These are phyloP conservation scores for Conus canariensis DNA, from an alignment of 2,888 invertebrate genomes.

Conservation along the genomic window DNA sequence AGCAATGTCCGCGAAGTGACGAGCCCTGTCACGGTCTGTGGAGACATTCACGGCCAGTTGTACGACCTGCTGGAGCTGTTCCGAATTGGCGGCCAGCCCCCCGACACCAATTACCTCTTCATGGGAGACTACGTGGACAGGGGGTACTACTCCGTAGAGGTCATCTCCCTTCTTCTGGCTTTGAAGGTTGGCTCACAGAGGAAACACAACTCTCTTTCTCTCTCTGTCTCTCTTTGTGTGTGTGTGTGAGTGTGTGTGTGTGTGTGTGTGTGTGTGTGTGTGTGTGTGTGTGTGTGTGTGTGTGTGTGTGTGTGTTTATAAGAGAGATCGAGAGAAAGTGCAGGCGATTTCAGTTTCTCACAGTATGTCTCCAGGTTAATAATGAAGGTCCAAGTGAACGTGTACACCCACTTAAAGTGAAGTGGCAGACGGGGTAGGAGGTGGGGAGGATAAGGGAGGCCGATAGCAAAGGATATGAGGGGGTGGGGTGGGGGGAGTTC, in stretches of 20 bases:
- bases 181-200: constrained; percentile 87
- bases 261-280: constrained; percentile 14
- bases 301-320: not conserved
- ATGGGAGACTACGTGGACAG: constrained; percentile 99
- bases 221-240: not conserved
- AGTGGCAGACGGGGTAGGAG: too few relatives aligned
- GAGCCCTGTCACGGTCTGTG: constrained; percentile 99
- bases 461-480: too few relatives aligned
- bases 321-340: not conserved
- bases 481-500: too few relatives aligned
- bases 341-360: not conserved
- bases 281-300: not conserved
- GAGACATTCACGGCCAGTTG: constrained; percentile 99
- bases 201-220: not conserved
- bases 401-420: too few relatives aligned
- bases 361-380: not conserved
- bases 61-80: constrained; percentile 99
- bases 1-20: constrained; percentile 99
- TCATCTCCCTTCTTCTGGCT: constrained; percentile 97
- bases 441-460: too few relatives aligned
- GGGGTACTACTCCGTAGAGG: constrained; percentile 99
- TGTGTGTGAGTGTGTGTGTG: not conserved
- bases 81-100: constrained; percentile 96
- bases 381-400: too few relatives aligned
- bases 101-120: constrained; percentile 99